Base-by-base conservation (phyloP, 2,113 vertebrate genomes). In the Climacteris rufus region DNA sequence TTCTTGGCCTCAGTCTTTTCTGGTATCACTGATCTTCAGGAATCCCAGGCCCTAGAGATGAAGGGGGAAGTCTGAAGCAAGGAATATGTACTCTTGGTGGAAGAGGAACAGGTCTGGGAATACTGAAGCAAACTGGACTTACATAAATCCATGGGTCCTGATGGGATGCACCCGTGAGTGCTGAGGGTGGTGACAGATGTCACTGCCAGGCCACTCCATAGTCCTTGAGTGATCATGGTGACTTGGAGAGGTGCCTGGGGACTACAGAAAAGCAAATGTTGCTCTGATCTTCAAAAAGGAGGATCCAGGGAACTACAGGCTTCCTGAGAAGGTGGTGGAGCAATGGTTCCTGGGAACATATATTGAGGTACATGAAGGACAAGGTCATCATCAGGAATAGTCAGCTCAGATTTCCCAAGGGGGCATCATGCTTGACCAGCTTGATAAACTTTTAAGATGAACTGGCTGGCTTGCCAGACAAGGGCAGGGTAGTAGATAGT, bases 61-160 rank as follows among this genome's bases (percentile, higher is more conserved):
- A 40, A 5, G 13, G 13, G 13, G 10, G 33, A 54, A 17, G 22
- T 42, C 57, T 77, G 33, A 50, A 77, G 33, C 21, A 65, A 76
- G 33, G 52, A 71, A 8, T 60, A 30, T 8, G 4, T 33, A 27
- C 7, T 17, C 7, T 52, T 81, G 42, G 22, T 72, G 33, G 45
- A 81, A 77, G 49, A 83, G 44, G 64, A 52, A 2, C 30, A 64
- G 11, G 10, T 59, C 44, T 49, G 31, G 50, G 31, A 80, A 39
- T 53, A 53, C 54, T 42, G 59, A 6, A 69, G 4, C 72, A 53
- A 49, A 59, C 16, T 27, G 19, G 37, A 28, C 25, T 9, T 28
- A 12, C 2, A 2, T 64, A 59, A 56, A 63, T 56, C 21, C 10
- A 2, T 1, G 0, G 11, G 5, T 71, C 30, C n/a, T 35, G 17